Evolutionary conservation across 2,113 vertebrate genomes (phyloP).

Genomic region (Macrotis lagotis): DNA sequence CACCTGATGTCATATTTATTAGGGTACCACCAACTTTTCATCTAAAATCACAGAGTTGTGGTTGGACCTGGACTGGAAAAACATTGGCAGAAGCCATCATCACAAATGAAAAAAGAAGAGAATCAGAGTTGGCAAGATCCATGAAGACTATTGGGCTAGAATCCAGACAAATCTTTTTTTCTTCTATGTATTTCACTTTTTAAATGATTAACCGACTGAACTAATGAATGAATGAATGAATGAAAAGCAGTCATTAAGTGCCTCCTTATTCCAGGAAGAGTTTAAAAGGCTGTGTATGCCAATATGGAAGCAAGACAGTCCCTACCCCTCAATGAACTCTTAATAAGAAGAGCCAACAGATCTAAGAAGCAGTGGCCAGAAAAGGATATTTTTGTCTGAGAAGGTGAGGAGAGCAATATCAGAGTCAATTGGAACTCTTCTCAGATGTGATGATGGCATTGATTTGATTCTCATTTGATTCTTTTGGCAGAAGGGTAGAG

Average conservation of each 20-base stretch:
- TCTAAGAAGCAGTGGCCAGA: background rate
- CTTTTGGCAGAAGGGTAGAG: background rate
- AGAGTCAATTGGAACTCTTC: background rate
- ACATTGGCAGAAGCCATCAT: background rate
- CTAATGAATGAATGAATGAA: background rate
- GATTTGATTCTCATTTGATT: too few relatives aligned
- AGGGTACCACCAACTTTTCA: background rate
- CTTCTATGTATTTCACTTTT: background rate
- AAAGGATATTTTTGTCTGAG: background rate
- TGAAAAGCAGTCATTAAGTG: background rate
- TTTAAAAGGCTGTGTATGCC: background rate
- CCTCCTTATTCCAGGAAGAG: background rate
- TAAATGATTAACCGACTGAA: too few relatives aligned
- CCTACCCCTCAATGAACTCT: background rate
- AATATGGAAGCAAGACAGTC: background rate
- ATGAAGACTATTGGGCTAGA: background rate
- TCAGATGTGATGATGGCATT: background rate
- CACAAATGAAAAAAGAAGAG: background rate
- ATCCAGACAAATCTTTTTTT: background rate
- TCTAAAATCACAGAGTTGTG: rapidly evolving
- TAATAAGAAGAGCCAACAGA: background rate
- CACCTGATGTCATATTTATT: background rate
- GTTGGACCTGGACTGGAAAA: background rate
- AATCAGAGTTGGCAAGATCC: background rate
- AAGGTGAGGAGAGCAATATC: background rate